Percentiles rank a stretch among this genome's conserved stretches.
phyloP scores from a whole-genome alignment of 2,888 invertebrate genomes.

The Isoperla grammatica region DNA sequence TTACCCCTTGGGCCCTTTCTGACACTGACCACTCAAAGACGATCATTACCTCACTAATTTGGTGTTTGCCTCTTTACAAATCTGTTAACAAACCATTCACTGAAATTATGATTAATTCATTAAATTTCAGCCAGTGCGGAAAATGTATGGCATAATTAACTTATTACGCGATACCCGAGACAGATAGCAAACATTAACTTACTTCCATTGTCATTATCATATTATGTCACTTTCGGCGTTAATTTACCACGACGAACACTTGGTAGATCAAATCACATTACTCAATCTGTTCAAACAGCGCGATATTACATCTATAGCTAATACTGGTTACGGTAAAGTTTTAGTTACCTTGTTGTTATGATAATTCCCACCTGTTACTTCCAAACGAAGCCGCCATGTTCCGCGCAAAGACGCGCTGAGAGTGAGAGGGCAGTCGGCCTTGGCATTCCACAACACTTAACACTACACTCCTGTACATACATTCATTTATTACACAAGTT shows the following conservation, averaged over 20 bases:
- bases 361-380: slow-evolving; percentile 11
- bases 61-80: neutral
- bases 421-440: slow-evolving; percentile 6
- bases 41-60: too few relatives aligned
- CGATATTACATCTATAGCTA: neutral
- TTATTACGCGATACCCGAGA: too few relatives aligned
- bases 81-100: neutral
- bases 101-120: neutral
- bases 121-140: slow-evolving; percentile 4
- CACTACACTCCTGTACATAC: too few relatives aligned
- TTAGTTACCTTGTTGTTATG: neutral
- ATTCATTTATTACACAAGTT: too few relatives aligned
- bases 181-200: too few relatives aligned
- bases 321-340: too few relatives aligned
- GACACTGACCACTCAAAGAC: too few relatives aligned
- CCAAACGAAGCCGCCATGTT: slow-evolving; percentile 14
- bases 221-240: neutral
- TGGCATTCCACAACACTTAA: slow-evolving; percentile 7
- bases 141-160: slow-evolving; percentile 11
- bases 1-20: too few relatives aligned
- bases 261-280: neutral
- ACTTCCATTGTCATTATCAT: neutral
- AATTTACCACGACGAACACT: neutral
- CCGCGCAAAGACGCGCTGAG: neutral
- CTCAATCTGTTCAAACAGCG: neutral